Percentiles rank a stretch among this genome's conserved stretches.
phyloP scores from a whole-genome alignment of 2,888 invertebrate genomes.

The Diploptera punctata region DNA sequence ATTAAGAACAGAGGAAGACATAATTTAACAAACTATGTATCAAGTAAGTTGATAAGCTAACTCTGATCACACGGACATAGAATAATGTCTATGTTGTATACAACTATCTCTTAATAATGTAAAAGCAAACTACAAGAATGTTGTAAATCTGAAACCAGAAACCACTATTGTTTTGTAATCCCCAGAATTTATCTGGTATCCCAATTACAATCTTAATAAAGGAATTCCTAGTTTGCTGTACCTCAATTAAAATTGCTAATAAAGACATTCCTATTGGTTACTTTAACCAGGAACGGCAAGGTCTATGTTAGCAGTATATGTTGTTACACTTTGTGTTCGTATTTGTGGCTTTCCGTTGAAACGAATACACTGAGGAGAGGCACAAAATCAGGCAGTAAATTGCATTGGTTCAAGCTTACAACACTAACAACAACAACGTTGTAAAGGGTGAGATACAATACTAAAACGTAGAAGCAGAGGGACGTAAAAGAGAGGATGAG shows the following conservation, averaged over 20 bases:
- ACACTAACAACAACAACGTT: neutral
- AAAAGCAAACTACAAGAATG: neutral
- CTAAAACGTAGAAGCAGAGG: constrained; percentile 11
- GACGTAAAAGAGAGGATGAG: neutral
- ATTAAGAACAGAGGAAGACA: no score
- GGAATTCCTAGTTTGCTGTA: constrained; percentile 26
- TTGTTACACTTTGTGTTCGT: neutral
- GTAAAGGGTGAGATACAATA: constrained; percentile 7
- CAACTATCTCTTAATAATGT: constrained; percentile 5
- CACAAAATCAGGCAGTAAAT: constrained; percentile 30
- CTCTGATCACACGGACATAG: neutral
- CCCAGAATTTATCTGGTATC: neutral
- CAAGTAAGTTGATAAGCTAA: no score
- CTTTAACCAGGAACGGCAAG: constrained; percentile 17
- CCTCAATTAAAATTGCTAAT: constrained; percentile 41
- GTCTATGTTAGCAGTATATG: neutral
- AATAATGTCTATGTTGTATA: neutral
- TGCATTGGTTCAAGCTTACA: constrained; percentile 26
- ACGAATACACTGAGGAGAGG: constrained; percentile 5
- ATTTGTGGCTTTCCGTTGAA: constrained; percentile 17
- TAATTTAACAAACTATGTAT: no score
- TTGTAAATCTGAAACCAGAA: neutral
- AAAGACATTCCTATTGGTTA: constrained; percentile 42
- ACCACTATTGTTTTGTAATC: constrained; percentile 9
- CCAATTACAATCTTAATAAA: constrained; percentile 30